Percentiles rank a stretch among this genome's conserved stretches.
These are phyloP conservation scores for Amiota communis DNA, from an alignment of 2,888 invertebrate species.

Conservation along the genomic window DNA sequence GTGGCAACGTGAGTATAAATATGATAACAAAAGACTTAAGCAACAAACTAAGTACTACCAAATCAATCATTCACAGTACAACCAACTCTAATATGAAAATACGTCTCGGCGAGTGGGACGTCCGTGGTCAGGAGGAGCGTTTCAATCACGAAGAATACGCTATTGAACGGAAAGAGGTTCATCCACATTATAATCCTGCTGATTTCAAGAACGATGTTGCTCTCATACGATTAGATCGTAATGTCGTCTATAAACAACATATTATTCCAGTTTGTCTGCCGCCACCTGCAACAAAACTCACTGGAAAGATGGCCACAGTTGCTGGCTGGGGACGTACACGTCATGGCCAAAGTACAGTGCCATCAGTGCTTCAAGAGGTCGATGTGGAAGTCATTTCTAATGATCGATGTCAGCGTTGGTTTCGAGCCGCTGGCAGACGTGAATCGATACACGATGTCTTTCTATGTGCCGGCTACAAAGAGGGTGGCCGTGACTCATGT, in stretches of 20 bases:
- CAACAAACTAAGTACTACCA: constrained; percentile 16
- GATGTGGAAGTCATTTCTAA: constrained; percentile 91
- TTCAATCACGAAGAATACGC: constrained; percentile 90
- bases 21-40: constrained; percentile 8
- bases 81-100: constrained; percentile 91
- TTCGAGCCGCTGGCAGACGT: constrained; percentile 88
- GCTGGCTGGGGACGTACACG: constrained; percentile 94
- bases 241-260: constrained; percentile 91
- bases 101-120: constrained; percentile 94
- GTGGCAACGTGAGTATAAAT: constrained; percentile 85
- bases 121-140: constrained; percentile 86
- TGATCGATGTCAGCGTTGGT: constrained; percentile 93
- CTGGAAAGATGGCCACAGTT: constrained; percentile 92
- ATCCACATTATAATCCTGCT: constrained; percentile 90
- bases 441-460: constrained; percentile 96
- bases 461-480: constrained; percentile 93
- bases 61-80: constrained; percentile 76
- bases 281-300: constrained; percentile 82
- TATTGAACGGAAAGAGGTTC: constrained; percentile 92
- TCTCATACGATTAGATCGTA: constrained; percentile 84
- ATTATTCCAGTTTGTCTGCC: constrained; percentile 94
- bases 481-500: constrained; percentile 84
- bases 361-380: constrained; percentile 88
- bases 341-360: constrained; percentile 90
- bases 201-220: constrained; percentile 95